These are phyloP conservation scores for Campaea margaritaria DNA, from an alignment of 2,888 invertebrate genomes.

Conservation along the genomic window DNA sequence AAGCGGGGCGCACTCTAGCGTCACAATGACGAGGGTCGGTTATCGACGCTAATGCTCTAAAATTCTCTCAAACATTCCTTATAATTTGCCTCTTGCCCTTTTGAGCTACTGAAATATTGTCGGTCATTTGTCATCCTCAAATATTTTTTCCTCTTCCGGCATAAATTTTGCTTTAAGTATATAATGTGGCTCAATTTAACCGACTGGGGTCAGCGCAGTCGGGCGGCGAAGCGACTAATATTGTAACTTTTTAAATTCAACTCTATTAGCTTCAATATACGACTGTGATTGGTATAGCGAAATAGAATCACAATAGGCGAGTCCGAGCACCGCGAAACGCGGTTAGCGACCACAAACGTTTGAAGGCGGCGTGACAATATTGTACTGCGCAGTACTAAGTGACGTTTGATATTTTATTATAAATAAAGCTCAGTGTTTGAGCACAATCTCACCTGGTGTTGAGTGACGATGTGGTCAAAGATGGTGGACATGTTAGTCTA, in stretches of 20 bases:
- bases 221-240: background rate
- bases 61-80: slow-evolving; percentile 48
- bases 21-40: slow-evolving; percentile 34
- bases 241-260: background rate
- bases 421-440: no score
- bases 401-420: no score
- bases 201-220: background rate
- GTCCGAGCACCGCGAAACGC: no score
- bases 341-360: no score
- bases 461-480: no score
- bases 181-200: slow-evolving; percentile 13
- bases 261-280: no score
- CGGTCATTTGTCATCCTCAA: slow-evolving; percentile 60
- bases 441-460: no score
- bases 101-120: slow-evolving; percentile 61
- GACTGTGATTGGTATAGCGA: no score
- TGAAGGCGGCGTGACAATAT: no score
- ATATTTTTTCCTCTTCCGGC: slow-evolving; percentile 32
- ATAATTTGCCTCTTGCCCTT: slow-evolving; percentile 65
- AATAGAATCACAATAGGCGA: no score
- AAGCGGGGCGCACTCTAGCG: slow-evolving; percentile 29
- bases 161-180: slow-evolving; percentile 38
- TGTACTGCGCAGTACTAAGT: no score
- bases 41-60: slow-evolving; percentile 64
- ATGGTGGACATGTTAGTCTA: no score